Evolutionary conservation across 2,113 vertebrate genomes (phyloP).

Genomic region (Bucco capensis): DNA sequence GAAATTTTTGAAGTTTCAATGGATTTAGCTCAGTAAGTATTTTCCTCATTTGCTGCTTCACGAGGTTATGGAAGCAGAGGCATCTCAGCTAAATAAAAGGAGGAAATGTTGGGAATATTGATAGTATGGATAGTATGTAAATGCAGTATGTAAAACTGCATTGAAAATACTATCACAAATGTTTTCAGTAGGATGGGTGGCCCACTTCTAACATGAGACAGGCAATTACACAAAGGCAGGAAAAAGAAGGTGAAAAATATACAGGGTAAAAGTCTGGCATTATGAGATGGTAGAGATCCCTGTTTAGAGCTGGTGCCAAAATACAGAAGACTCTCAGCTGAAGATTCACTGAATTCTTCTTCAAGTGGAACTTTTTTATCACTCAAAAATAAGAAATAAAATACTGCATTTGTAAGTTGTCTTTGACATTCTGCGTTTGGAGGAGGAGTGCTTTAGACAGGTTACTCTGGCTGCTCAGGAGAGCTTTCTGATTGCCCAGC

Average conservation of each 20-base stretch:
- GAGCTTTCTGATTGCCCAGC: neutral
- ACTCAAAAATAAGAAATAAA: neutral
- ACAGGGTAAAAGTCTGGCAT: neutral
- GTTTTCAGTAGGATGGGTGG: neutral
- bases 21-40: neutral
- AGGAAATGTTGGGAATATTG: neutral
- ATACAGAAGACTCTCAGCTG: neutral
- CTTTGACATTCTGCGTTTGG: neutral
- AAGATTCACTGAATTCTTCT: neutral
- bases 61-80: neutral
- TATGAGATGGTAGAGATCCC: neutral
- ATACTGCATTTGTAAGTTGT: neutral
- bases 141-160: neutral
- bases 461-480: neutral
- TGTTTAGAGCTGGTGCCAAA: neutral
- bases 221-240: neutral
- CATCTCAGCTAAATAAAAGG: neutral
- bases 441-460: neutral
- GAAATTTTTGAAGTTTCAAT: neutral
- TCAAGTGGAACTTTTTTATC: neutral
- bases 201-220: neutral
- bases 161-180: neutral
- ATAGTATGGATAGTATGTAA: neutral
- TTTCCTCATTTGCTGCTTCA: neutral
- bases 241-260: neutral